phyloP scores from a whole-genome alignment of 2,797 vertebrate genomes.

The Botia almorhae region DNA sequence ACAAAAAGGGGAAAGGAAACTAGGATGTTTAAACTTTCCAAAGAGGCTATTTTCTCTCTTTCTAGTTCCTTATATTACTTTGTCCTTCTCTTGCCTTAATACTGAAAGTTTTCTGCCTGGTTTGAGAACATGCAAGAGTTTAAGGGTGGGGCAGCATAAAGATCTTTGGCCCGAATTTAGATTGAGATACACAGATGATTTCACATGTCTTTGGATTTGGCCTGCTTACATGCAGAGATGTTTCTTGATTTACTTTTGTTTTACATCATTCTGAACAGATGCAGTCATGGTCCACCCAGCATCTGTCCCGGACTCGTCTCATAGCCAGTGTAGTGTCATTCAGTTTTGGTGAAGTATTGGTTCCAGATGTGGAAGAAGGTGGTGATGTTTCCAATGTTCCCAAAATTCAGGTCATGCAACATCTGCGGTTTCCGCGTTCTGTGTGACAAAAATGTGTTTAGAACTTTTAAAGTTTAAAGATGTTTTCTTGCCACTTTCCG shows the following conservation, averaged over 20 bases:
- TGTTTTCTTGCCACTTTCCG: neutral
- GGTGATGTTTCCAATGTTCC: neutral
- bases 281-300: constrained; percentile 28
- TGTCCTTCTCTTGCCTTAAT: neutral
- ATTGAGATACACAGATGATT: constrained; percentile 18
- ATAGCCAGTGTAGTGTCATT: constrained; percentile 14
- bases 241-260: neutral
- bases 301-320: constrained; percentile 18
- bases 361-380: constrained; percentile 20
- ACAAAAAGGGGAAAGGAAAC: constrained; percentile 1
- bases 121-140: neutral
- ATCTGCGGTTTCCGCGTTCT: neutral
- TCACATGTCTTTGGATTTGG: constrained; percentile 8
- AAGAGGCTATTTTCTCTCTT: neutral
- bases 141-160: constrained; percentile 17
- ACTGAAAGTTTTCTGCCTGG: neutral
- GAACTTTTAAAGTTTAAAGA: neutral
- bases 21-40: neutral
- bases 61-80: neutral
- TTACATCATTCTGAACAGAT: constrained; percentile 8
- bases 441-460: neutral
- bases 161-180: neutral
- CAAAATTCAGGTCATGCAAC: neutral
- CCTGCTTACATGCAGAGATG: neutral
- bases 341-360: neutral